Percentiles rank a stretch among this genome's conserved stretches.
Conservation (phyloP, 2,888 invertebrate species). For the Phaedon cochleariae region DNA sequence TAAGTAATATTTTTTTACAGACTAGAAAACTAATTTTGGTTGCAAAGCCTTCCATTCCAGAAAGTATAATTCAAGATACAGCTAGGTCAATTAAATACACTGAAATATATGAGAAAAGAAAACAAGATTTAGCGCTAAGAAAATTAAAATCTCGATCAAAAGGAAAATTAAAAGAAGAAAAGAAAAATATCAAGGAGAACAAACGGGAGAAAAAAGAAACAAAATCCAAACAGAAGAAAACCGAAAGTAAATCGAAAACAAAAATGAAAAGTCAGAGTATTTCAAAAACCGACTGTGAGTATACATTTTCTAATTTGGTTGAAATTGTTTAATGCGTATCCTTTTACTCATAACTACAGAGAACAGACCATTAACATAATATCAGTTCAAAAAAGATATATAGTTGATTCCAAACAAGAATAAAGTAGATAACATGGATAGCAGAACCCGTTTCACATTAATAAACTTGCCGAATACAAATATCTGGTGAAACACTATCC, state of each 20-base stretch:
- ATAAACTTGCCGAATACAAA: no score
- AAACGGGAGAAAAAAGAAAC: constrained; percentile 20
- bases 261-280: constrained; percentile 4
- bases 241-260: constrained; percentile 3
- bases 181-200: constrained; percentile 21
- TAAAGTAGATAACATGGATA: no score
- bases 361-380: no score
- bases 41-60: constrained; percentile 36
- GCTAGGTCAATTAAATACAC: constrained; percentile 42
- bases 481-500: no score
- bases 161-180: constrained; percentile 20
- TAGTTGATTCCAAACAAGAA: no score
- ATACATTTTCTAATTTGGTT: neutral
- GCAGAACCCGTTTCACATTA: no score
- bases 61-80: constrained; percentile 37
- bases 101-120: constrained; percentile 41
- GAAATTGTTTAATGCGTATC: no score
- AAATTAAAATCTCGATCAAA: constrained; percentile 16
- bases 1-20: constrained; percentile 26
- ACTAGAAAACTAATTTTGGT: constrained; percentile 38
- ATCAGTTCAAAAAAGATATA: no score
- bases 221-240: constrained; percentile 17
- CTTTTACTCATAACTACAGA: no score
- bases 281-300: neutral
- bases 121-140: constrained; percentile 28